Conservation (phyloP, 2,888 invertebrate genomes). For the Hirtodrosophila alboralis region DNA sequence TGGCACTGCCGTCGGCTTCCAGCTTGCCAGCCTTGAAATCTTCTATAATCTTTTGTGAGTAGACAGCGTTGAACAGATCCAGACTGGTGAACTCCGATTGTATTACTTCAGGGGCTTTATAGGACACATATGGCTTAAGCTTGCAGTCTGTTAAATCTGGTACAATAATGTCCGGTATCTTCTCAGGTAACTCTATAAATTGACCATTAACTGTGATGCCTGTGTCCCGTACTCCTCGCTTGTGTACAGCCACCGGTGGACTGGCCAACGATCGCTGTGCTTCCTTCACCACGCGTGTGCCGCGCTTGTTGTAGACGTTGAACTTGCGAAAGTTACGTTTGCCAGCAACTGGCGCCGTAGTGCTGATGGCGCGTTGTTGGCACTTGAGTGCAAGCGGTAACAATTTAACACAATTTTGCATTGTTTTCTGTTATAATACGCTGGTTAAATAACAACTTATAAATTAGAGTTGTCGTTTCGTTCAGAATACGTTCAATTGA, state of each 20-base stretch:
- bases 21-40: constrained; percentile 90
- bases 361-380: constrained; percentile 84
- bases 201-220: constrained; percentile 86
- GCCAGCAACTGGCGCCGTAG: constrained; percentile 85
- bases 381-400: constrained; percentile 51
- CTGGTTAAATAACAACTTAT: constrained; percentile 67
- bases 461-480: neutral
- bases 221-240: constrained; percentile 88
- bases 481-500: no score
- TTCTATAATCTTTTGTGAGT: constrained; percentile 90
- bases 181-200: constrained; percentile 90
- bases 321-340: constrained; percentile 94
- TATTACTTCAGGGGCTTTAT: constrained; percentile 89
- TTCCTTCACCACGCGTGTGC: constrained; percentile 87
- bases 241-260: constrained; percentile 88
- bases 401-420: constrained; percentile 69
- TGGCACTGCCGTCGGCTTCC: constrained; percentile 87
- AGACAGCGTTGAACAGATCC: constrained; percentile 92
- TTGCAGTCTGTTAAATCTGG: constrained; percentile 93
- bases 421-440: constrained; percentile 33
- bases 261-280: constrained; percentile 83
- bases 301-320: constrained; percentile 90
- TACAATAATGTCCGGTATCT: constrained; percentile 95
- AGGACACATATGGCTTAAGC: constrained; percentile 97
- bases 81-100: constrained; percentile 93